Evolutionary conservation across 2,113 vertebrate genomes (phyloP), one percentile per base, ranked within the genome.

Genomic region (Erythrocercus mccallii): DNA sequence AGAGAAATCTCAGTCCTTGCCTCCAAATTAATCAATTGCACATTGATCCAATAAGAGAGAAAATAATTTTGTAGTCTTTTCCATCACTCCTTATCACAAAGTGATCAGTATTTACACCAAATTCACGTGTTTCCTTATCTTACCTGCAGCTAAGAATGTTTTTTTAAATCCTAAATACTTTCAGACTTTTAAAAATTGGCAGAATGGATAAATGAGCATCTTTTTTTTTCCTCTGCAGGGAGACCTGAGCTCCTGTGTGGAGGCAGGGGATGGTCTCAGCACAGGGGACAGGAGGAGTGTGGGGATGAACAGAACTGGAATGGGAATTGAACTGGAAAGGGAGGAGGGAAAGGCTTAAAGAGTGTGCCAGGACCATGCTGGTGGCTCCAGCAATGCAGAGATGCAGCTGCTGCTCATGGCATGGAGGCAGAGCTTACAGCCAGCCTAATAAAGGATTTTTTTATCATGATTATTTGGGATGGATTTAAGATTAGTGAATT

Each of bases 381-480:
- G 30, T 9, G 35, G 25, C 40, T 24, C 16, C 78, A 40, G 62
- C 2, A 3, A 6, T 10, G 61, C 23, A 48, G n/a, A 18, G 38
- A 2, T 33, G 25, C 10, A 6, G 12, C n/a, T 10, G 33, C 2
- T 57, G 47, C 51, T 12, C 14, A 1, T 0, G 14, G 37, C 17
- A 2, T 40, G 50, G 1, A n/a, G 56, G 5, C 38, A 35, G 23
- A 35, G 27, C 15, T 44, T 18, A 27, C 23, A 70, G 12, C 12
- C 79, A 42, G 15, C 33, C 21, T 72, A 21, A 33, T 0, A 18
- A 35, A 23, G 3, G 8, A 2, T 9, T 37, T 37, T 62, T 22
- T 51, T 40, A 11, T 6, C 3, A 5, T 53, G 8, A 37, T 20
- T 30, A 5, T 64, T 47, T 61, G 27, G 33, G 25, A 19, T 13